Percentiles rank a stretch among this genome's conserved stretches.
These are phyloP conservation scores for Sitodiplosis mosellana DNA, from an alignment of 1,140 invertebrate genomes.

Conservation along the genomic window DNA sequence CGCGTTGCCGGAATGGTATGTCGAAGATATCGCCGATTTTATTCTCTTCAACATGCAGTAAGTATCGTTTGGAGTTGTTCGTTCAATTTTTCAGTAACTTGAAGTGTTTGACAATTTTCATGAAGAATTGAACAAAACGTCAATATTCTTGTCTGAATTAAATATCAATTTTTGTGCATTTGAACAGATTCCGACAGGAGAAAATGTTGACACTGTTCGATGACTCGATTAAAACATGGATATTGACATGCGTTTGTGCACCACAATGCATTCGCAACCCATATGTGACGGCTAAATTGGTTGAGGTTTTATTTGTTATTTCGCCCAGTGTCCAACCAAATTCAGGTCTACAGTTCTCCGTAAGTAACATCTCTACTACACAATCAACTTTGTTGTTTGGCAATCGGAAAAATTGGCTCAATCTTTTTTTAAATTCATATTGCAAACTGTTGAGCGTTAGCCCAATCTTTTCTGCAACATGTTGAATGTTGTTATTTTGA, in stretches of 20 bases:
- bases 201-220: constrained; percentile 61
- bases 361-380: constrained; percentile 16
- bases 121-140: too few species aligned
- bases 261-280: constrained; percentile 87
- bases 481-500: too few species aligned
- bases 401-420: too few species aligned
- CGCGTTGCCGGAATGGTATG: constrained; percentile 91
- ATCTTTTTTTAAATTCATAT: too few species aligned
- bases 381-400: too few species aligned
- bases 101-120: too few species aligned
- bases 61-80: constrained; percentile 28
- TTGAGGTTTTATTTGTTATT: constrained; percentile 87
- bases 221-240: constrained; percentile 68
- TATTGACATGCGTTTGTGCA: constrained; percentile 75
- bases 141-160: too few species aligned
- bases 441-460: too few species aligned
- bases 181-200: constrained; percentile 58
- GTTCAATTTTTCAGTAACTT: too few species aligned
- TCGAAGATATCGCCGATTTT: constrained; percentile 88
- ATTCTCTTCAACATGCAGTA: constrained; percentile 82
- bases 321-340: constrained; percentile 64
- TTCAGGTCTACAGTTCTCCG: constrained; percentile 32
- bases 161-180: too few species aligned
- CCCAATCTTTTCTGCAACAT: too few species aligned
- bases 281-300: constrained; percentile 84